phyloP scores from a whole-genome alignment of 2,113 vertebrate genomes.

The Cheirogaleus medius region DNA sequence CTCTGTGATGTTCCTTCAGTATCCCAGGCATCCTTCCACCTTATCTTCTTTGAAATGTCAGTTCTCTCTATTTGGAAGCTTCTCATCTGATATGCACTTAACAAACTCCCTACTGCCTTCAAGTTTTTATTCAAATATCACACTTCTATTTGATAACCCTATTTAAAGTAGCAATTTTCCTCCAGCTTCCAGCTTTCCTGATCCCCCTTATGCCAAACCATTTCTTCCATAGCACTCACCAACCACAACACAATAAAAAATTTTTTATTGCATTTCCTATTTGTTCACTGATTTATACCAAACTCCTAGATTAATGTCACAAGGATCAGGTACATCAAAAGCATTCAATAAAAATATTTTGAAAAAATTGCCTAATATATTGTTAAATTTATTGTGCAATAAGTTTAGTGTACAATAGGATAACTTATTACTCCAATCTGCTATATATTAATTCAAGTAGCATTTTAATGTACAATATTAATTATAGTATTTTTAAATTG shows the following conservation, averaged over 20 bases:
- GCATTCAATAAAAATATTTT: neutral
- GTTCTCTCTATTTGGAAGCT: neutral
- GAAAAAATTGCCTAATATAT: neutral
- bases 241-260: neutral
- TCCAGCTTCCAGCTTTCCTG: neutral
- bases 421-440: neutral
- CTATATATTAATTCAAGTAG: neutral
- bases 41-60: neutral
- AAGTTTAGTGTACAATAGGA: neutral
- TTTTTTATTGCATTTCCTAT: neutral
- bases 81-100: neutral
- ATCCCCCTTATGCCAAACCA: neutral
- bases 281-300: neutral
- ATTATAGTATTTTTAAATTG: constrained; percentile 30
- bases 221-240: neutral
- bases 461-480: neutral
- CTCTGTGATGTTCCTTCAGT: neutral
- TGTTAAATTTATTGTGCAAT: neutral
- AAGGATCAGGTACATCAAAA: neutral
- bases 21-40: neutral
- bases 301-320: neutral
- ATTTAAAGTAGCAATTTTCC: neutral
- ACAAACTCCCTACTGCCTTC: neutral
- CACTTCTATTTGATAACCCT: neutral
- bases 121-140: neutral